Base-by-base conservation (phyloP, 2,888 invertebrate species). In the Agrotis segetum region DNA sequence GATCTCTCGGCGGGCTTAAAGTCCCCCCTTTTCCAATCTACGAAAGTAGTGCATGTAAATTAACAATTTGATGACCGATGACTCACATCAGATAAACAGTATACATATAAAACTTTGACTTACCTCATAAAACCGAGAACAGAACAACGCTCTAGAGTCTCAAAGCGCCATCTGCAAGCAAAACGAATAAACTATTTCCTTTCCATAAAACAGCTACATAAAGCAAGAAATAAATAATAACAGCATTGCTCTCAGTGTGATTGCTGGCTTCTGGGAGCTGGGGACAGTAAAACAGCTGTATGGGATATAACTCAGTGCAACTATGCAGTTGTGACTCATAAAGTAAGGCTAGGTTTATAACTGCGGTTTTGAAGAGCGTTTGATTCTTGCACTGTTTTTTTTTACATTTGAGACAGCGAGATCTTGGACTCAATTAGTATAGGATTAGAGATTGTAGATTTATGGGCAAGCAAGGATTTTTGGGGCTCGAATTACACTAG, bases 191-290 rank as follows among this genome's bases (percentile, higher is more conserved):
- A 44, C 49, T 17, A 76, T 63, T 62, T 62, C 46, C 44, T 69
- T 60, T 60, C 59, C 29, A 67, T 67, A 49, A 63, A 77, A 61
- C 44, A 46, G 21, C 46, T n/a, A 46, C 53, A 67, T 74, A 71
- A 79, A 78, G 77, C 65, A 69, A 71, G 68, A 34, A 63, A 72
- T 74, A 77, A 64, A 70, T 71, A 77, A 67, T 80, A 85, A 82
- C 66, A 77, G 62, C 73, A 71, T 81, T 82, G 81, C 84, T 85
- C 77, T 87, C 84, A 75, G 71, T 81, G 71, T 72, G 83, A 86
- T 84, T 85, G 76, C 79, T 78, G 56, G 59, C 70, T 62, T 68
- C 64, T 44, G 71, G 55, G 55, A 66, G 17, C 34, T 13, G 40
- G 40, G 53, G 21, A 72, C 50, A 19, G 47, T 66, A 60, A 66